Evolutionary conservation across 2,113 vertebrate genomes (phyloP), one percentile per base, ranked within the genome.

Genomic region (Poeciliopsis retropinna): DNA sequence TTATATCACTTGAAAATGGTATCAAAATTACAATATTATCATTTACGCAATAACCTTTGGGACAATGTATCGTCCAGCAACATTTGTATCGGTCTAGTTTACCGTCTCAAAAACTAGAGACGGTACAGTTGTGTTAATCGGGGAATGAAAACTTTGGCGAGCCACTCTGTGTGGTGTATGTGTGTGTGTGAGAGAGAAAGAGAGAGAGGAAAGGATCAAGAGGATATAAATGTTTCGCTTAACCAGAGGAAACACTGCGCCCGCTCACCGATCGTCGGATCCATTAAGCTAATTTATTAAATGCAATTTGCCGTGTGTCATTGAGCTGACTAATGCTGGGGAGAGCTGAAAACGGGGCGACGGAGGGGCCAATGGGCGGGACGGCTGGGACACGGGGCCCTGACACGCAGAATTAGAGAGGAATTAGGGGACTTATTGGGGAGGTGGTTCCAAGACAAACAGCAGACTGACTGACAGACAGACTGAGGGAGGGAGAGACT

Each of bases 241-340:
- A 97, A 96, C 92, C 25, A 27, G 93, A 97, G 96, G 96, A 97
- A 97, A 93, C 96, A 94, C 93, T 77, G 93, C 7, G 82, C 94
- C 95, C 95, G 94, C 95, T 95, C 96, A 95, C 95, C 94, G 96
- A 95, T 96, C 95, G 95, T 93, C 84, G 95, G 95, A 96, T 96
- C 96, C 96, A 97, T 96, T 97, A 98, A 94, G 94, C 94, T 97
- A 94, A 97, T 97, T 97, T 97, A 97, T 97, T 97, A 97, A 97
- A 95, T 89, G 94, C 95, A 95, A 94, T 97, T 97, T 96, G 95
- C 95, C 93, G 94, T 95, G 94, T 96, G 94, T 96, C 95, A 95
- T 95, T 96, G 95, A 96, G 93, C 94, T 94, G 96, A 95, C 94
- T 95, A 95, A 96, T 95, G 95, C 93, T 93, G 94, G 83, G 82